phyloP scores from a whole-genome alignment of 1,140 invertebrate species.

The Chrysomallon squamiferum region DNA sequence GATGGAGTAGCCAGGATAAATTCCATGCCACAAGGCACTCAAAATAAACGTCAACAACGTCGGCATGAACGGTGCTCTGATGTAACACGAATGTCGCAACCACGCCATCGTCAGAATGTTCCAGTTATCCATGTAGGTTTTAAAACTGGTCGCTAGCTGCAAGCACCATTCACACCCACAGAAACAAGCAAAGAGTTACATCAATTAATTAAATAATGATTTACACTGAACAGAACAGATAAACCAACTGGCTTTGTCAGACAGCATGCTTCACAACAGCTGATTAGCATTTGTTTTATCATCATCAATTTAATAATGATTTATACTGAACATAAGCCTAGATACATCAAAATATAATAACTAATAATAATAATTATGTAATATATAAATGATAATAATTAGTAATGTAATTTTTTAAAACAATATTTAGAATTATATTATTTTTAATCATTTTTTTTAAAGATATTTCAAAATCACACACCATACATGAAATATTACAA shows the following conservation, averaged over 20 bases:
- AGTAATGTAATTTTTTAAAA: too few relatives aligned
- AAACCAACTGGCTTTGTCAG: background rate
- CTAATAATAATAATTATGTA: too few relatives aligned
- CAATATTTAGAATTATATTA: too few relatives aligned
- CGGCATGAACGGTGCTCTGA: constrained; percentile 56
- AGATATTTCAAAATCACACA: too few relatives aligned
- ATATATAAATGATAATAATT: too few relatives aligned
- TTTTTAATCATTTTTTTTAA: too few relatives aligned
- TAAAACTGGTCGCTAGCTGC: constrained; percentile 43
- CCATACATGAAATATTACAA: too few relatives aligned
- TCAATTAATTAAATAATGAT: background rate
- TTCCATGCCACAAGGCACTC: constrained; percentile 94
- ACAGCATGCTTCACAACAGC: background rate
- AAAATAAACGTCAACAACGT: constrained; percentile 79
- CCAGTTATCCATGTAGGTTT: constrained; percentile 45
- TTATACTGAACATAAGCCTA: background rate
- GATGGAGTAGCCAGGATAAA: constrained; percentile 95
- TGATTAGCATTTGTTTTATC: background rate
- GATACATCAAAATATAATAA: too few relatives aligned
- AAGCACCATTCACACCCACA: background rate
- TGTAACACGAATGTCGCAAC: constrained; percentile 45
- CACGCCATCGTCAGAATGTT: constrained; percentile 42
- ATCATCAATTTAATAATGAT: background rate
- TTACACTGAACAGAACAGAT: background rate
- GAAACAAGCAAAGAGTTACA: background rate